Conservation (phyloP, 2,113 vertebrate species). For the Bubo blakistoni region DNA sequence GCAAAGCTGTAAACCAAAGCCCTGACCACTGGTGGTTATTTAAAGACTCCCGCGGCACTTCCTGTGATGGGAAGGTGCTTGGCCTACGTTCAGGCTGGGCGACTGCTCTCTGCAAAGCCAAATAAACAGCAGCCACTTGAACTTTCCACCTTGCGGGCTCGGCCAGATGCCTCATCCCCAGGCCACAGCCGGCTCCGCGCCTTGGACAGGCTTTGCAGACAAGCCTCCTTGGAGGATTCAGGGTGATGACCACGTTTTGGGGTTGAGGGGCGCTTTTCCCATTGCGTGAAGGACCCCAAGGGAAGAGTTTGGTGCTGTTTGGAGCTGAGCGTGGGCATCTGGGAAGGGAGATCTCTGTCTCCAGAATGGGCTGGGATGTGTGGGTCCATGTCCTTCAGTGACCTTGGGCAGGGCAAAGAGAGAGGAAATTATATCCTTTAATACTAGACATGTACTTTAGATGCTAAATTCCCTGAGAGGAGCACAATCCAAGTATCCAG, state of each 20-base stretch:
- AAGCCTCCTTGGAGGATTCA: not conserved
- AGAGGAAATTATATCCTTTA: not conserved
- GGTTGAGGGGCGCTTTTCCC: not conserved
- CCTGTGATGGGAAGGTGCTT: constrained; percentile 38
- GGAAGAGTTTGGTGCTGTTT: not conserved
- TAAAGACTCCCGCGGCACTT: not conserved
- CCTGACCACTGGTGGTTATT: constrained; percentile 49
- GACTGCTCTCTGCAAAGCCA: constrained; percentile 37
- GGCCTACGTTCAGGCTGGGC: constrained; percentile 4
- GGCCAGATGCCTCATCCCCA: rapidly evolving
- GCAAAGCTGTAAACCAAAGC: not conserved
- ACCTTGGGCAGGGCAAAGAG: not conserved
- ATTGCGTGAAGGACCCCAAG: not conserved
- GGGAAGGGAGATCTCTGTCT: not conserved
- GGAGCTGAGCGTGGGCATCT: not conserved
- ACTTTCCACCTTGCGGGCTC: constrained; percentile 38
- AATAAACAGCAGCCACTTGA: constrained; percentile 59
- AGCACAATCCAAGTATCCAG: not conserved
- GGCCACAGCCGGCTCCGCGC: rapidly evolving
- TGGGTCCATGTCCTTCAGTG: not conserved
- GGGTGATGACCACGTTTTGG: not conserved
- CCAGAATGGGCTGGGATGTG: not conserved
- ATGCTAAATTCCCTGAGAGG: not conserved
- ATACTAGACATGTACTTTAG: not conserved
- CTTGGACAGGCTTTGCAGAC: not conserved